Percentiles rank a stretch among this genome's conserved stretches.
These are phyloP conservation scores for Agrochola lychnidis DNA, from an alignment of 2,888 invertebrate genomes.

Conservation along the genomic window DNA sequence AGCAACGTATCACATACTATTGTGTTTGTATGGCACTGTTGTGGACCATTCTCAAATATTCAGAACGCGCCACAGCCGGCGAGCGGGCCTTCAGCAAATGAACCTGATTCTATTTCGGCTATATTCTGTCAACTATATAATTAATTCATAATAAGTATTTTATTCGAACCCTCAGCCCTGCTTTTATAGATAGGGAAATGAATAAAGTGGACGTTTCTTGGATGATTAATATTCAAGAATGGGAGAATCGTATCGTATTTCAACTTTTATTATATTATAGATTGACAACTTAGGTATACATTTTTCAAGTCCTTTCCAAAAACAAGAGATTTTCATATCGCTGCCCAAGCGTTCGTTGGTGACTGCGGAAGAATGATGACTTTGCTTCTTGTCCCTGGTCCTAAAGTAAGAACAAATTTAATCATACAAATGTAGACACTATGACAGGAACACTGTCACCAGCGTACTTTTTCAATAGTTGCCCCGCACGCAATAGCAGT, in stretches of 20 bases:
- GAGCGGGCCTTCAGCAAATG: conserved; percentile 62
- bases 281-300: neutral
- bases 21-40: conserved; percentile 56
- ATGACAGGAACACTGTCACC: too few species aligned
- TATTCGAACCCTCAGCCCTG: conserved; percentile 10
- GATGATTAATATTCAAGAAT: neutral
- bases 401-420: neutral
- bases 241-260: neutral
- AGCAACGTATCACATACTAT: conserved; percentile 27
- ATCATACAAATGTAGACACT: neutral
- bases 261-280: neutral
- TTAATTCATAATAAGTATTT: conserved; percentile 51
- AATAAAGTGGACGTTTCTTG: neutral
- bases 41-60: conserved; percentile 70
- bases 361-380: too few species aligned
- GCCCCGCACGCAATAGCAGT: neutral
- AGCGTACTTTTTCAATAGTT: neutral
- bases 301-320: neutral
- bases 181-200: conserved; percentile 7
- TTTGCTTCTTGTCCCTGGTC: neutral
- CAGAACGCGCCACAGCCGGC: conserved; percentile 70
- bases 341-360: too few species aligned
- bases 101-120: conserved; percentile 60
- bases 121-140: conserved; percentile 56
- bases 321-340: neutral